phyloP scores from a whole-genome alignment of 2,888 invertebrate species.

The Heliconius aoede region DNA sequence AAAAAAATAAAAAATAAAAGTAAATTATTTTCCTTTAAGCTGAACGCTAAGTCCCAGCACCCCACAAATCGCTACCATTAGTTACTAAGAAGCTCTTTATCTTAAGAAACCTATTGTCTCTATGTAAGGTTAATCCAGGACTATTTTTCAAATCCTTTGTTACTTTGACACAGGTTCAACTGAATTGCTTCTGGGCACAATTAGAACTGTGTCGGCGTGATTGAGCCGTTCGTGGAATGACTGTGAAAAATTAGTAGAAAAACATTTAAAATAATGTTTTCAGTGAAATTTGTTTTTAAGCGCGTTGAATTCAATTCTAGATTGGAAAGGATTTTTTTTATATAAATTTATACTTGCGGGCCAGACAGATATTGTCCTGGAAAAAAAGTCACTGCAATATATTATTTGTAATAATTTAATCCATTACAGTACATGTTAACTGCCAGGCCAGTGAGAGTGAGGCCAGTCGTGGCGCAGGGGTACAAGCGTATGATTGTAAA shows the following conservation, averaged over 20 bases:
- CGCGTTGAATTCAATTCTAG: neutral
- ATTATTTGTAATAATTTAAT: too few relatives aligned
- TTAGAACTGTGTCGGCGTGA: neutral
- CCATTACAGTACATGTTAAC: too few relatives aligned
- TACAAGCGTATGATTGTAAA: too few relatives aligned
- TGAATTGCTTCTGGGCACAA: conserved; percentile 4
- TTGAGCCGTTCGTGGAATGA: neutral
- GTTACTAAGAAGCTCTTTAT: conserved; percentile 23
- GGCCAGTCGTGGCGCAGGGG: too few relatives aligned
- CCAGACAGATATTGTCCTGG: too few relatives aligned
- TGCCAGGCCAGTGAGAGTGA: too few relatives aligned
- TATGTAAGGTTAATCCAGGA: conserved; percentile 17
- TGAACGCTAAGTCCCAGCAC: neutral
- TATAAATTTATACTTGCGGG: neutral
- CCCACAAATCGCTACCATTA: conserved; percentile 22
- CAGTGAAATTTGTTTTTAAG: neutral
- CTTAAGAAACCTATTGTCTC: conserved; percentile 20
- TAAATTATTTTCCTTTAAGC: conserved; percentile 2
- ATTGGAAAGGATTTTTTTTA: neutral
- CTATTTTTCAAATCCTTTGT: conserved; percentile 25
- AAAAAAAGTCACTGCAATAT: too few relatives aligned
- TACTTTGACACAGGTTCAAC: conserved; percentile 24
- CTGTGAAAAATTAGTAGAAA: neutral
- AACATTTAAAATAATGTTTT: neutral
- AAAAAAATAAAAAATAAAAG: neutral